Base-by-base conservation (phyloP, 1,140 invertebrate species). In the Trachymyrmex septentrionalis region DNA sequence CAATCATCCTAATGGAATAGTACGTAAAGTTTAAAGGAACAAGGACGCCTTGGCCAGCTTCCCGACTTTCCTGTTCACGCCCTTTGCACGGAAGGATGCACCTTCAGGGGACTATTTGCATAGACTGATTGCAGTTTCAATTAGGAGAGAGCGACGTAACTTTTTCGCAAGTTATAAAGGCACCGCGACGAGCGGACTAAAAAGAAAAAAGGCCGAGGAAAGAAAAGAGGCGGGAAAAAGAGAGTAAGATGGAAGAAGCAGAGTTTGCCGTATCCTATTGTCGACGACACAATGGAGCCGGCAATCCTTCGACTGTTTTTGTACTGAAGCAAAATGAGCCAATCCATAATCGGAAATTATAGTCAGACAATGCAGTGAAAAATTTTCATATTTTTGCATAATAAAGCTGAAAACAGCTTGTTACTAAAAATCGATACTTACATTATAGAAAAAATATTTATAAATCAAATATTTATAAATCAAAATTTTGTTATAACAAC, bases 101-200 rank as follows among this genome's bases (percentile, higher is more conserved):
- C 27, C 69, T 84, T 59, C 69, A 84, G 80, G 38, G 80, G 55
- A 63, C 80, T 84, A 84, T 84, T 84, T 84, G 80, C 80, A 84
- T 84, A 48, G 80, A 84, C 80, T 84, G 80, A 84, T 84, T 84
- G 80, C 80, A 84, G 80, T 73, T 84, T 84, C 80, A 84, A 84
- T 84, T 84, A 84, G 69, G 38, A 84, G 69, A 84, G 38, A 73
- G 69, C 80, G 80, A 84, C 80, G 55, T 84, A 84, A 84, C 69
- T 84, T 84, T 84, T 84, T 84, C 55, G 80, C 69, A 38, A 84
- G 69, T 84, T 84, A 73, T 69, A 84, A 84, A 84, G 72, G 50
- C 81, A 81, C 38, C 73, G 72, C 57, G 63, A 53, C 30, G 64
- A 81, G 64, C 38, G 16, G 48, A 55, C 30, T 48, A 53, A 38